Conservation (phyloP, 2,888 invertebrate species). For the Tenthredo amoena region DNA sequence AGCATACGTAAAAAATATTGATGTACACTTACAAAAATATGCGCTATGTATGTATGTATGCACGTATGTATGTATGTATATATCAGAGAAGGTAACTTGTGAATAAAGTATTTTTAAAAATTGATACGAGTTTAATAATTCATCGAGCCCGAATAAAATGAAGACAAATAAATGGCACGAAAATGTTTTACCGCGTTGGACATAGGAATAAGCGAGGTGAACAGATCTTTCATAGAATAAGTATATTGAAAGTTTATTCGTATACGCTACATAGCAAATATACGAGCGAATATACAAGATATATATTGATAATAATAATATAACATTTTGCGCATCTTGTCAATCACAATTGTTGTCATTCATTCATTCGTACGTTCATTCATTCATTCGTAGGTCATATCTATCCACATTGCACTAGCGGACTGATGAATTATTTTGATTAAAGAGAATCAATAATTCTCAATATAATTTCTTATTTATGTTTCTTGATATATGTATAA, state of each 20-base stretch:
- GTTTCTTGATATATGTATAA: constrained; percentile 39
- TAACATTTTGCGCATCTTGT: constrained; percentile 20
- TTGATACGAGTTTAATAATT: neutral
- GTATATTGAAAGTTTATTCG: constrained; percentile 52
- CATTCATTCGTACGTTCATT: constrained; percentile 6
- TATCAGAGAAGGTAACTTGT: constrained; percentile 21
- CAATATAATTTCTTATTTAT: constrained; percentile 37
- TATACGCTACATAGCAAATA: constrained; percentile 52
- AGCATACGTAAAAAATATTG: neutral
- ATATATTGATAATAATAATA: constrained; percentile 27
- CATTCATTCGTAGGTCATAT: constrained; percentile 2
- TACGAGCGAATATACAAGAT: constrained; percentile 53
- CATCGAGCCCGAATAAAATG: neutral
- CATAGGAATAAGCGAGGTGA: neutral
- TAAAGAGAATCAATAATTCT: constrained; percentile 33
- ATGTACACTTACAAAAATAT: constrained; percentile 8
- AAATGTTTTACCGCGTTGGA: neutral
- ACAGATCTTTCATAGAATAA: constrained; percentile 26
- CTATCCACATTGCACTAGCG: constrained; percentile 32
- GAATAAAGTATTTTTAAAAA: constrained; percentile 47
- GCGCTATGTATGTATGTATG: constrained; percentile 4
- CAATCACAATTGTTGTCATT: constrained; percentile 35
- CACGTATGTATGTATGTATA: constrained; percentile 13
- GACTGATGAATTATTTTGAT: constrained; percentile 33
- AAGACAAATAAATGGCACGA: neutral